Evolutionary conservation across 2,797 vertebrate species (phyloP).

Genomic region (Ataeniobius toweri): DNA sequence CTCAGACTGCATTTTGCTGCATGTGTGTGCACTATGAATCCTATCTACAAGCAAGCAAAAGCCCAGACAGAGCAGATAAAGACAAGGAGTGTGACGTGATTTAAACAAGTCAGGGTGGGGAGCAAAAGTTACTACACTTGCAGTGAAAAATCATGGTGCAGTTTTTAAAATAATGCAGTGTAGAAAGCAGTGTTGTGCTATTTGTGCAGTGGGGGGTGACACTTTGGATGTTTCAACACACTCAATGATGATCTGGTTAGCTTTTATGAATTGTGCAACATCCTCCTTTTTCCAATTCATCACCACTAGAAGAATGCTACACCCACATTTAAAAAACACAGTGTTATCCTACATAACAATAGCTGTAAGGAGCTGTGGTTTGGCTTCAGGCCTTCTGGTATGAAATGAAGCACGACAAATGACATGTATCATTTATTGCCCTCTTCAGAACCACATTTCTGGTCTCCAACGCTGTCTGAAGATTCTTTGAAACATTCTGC

Average conservation of each 20-base stretch:
- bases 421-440: neutral
- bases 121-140: slow-evolving; percentile 4
- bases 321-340: slow-evolving; percentile 64
- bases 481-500: slow-evolving; percentile 52
- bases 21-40: slow-evolving; percentile 43
- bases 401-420: neutral
- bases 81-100: slow-evolving; percentile 39
- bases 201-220: slow-evolving; percentile 56
- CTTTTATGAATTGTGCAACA: slow-evolving; percentile 77
- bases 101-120: slow-evolving; percentile 61
- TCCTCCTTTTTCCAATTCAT: slow-evolving; percentile 79
- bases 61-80: slow-evolving; percentile 49
- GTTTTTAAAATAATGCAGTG: slow-evolving; percentile 3
- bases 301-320: slow-evolving; percentile 70
- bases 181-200: slow-evolving; percentile 24
- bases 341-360: slow-evolving; percentile 64
- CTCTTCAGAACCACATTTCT: neutral
- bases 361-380: slow-evolving; percentile 32
- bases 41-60: slow-evolving; percentile 46
- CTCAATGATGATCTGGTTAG: slow-evolving; percentile 72
- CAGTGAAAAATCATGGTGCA: neutral
- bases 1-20: slow-evolving; percentile 26
- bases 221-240: slow-evolving; percentile 80
- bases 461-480: neutral
- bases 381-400: slow-evolving; percentile 13